phyloP scores from a whole-genome alignment of 23 tunicate genomes.

The Halocynthia aurantium region DNA sequence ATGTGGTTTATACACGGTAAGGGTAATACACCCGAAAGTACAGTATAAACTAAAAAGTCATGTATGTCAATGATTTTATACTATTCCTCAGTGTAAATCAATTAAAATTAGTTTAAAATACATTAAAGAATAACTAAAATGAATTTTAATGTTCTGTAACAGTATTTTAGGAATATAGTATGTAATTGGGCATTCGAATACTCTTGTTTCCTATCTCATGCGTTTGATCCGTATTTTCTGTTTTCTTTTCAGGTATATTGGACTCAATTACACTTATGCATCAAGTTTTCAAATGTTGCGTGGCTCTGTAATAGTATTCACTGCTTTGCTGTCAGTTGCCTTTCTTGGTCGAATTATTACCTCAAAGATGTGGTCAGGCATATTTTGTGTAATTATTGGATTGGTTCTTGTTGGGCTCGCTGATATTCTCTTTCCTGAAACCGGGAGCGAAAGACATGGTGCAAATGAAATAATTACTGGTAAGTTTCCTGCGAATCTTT shows the following conservation, averaged over 20 bases:
- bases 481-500: not conserved
- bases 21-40: too few species aligned
- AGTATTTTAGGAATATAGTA: too few species aligned
- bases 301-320: slow-evolving; percentile 98
- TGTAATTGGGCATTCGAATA: too few species aligned
- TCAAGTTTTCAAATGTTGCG: slow-evolving; percentile 99
- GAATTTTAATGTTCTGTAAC: too few species aligned
- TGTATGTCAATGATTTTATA: too few species aligned
- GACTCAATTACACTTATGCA: slow-evolving; percentile 91
- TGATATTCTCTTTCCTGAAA: slow-evolving; percentile 53
- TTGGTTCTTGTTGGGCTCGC: slow-evolving; percentile 80
- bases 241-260: slow-evolving; percentile 78
- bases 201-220: too few species aligned
- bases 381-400: slow-evolving; percentile 71
- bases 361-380: slow-evolving; percentile 82
- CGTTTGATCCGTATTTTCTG: too few species aligned
- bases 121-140: too few species aligned
- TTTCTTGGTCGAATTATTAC: slow-evolving; percentile 66
- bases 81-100: too few species aligned
- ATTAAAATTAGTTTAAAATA: too few species aligned
- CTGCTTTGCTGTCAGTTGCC: slow-evolving; percentile 91
- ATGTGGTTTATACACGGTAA: too few species aligned
- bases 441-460: slow-evolving; percentile 17
- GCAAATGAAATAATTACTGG: slow-evolving; percentile 75
- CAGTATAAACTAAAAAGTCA: too few species aligned